Conservation (phyloP, 2,113 vertebrate genomes). For the Haplotaxodon microlepis region DNA sequence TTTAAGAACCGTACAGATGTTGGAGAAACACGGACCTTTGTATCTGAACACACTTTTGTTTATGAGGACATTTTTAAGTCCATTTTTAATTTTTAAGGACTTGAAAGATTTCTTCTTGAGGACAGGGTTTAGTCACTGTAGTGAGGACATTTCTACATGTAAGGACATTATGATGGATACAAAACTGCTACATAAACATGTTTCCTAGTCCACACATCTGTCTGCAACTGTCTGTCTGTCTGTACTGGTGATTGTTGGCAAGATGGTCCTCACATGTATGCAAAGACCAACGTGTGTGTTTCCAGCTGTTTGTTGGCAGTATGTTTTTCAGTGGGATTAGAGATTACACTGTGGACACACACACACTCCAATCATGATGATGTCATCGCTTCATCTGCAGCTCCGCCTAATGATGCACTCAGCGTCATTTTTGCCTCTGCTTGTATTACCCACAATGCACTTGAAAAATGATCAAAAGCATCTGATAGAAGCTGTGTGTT, state of each 20-base stretch:
- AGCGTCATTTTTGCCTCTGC: neutral
- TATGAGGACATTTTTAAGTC: neutral
- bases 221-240: neutral
- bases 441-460: neutral
- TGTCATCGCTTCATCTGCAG: accelerated
- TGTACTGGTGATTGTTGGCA: neutral
- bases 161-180: neutral
- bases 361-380: neutral
- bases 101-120: neutral
- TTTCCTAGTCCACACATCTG: neutral
- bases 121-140: neutral
- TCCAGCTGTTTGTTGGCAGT: neutral
- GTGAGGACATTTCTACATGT: neutral
- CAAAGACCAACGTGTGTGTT: neutral
- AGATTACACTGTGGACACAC: neutral
- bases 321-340: constrained; percentile 4
- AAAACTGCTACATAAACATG: neutral
- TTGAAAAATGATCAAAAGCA: neutral
- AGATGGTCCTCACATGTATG: accelerated
- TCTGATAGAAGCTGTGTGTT: neutral
- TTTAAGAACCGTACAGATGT: accelerated
- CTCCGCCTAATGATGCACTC: neutral
- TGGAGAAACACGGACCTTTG: accelerated
- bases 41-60: neutral
- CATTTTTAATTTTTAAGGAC: neutral